These are phyloP conservation scores for Morphnarchus princeps DNA, from an alignment of 2,113 vertebrate genomes.

Conservation along the genomic window DNA sequence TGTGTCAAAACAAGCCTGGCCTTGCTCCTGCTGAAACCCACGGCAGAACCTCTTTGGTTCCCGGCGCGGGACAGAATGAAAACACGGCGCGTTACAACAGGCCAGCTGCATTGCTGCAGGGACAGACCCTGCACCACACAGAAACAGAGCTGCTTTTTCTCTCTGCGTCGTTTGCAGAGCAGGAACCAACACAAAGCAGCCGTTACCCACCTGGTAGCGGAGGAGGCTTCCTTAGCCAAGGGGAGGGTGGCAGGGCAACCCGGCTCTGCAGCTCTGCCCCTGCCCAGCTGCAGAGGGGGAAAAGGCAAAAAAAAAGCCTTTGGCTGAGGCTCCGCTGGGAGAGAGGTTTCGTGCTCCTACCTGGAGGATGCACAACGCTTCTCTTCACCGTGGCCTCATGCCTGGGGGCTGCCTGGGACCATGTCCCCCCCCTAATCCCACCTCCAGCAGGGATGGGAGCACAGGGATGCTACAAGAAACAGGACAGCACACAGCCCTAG, in stretches of 20 bases:
- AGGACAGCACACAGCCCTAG: not conserved
- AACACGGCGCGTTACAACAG: rapidly evolving
- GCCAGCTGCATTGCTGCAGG: not conserved
- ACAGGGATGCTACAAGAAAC: not conserved
- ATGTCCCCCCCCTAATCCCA: rapidly evolving
- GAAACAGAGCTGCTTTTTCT: not conserved
- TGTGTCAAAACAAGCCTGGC: not conserved
- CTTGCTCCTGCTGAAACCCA: not conserved
- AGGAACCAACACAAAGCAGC: not conserved
- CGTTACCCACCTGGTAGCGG: rapidly evolving
- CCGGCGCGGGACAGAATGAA: rapidly evolving
- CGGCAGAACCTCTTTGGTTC: not conserved
- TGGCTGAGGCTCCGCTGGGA: not conserved
- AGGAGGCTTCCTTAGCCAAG: not conserved
- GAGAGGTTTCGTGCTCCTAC: not conserved
- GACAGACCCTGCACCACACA: not conserved
- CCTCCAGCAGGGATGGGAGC: not conserved
- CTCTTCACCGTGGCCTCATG: not conserved
- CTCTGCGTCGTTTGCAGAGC: not conserved
- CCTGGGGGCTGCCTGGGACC: not conserved
- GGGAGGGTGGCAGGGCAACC: no score
- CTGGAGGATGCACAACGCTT: rapidly evolving
- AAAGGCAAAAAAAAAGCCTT: not conserved
- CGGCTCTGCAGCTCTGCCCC: not conserved
- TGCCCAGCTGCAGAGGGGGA: not conserved